These are phyloP conservation scores for Sorex maritimensis DNA, from an alignment of 2,797 vertebrate genomes.

Conservation along the genomic window DNA sequence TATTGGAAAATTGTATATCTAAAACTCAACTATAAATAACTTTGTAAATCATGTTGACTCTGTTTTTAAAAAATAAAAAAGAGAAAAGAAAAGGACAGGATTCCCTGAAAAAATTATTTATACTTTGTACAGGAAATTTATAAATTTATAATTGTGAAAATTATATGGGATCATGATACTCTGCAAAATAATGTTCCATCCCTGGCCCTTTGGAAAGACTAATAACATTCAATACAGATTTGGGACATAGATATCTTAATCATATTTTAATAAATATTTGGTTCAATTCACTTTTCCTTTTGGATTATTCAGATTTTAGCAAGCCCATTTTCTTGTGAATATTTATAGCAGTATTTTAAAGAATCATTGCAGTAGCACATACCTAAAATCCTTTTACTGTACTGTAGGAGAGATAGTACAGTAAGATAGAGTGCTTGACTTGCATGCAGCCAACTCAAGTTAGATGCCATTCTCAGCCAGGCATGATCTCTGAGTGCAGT, in stretches of 20 bases:
- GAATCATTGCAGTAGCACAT: slow-evolving; percentile 59
- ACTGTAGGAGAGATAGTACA: too few species aligned
- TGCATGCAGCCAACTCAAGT: too few species aligned
- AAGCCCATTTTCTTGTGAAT: slow-evolving; percentile 75
- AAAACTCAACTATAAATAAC: too few species aligned
- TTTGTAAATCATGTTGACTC: too few species aligned
- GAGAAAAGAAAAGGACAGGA: background rate
- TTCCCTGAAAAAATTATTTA: slow-evolving; percentile 46
- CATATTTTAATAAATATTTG: slow-evolving; percentile 69
- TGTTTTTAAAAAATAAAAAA: too few species aligned
- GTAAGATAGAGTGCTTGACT: too few species aligned
- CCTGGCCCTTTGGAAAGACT: slow-evolving; percentile 32
- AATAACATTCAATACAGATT: slow-evolving; percentile 26
- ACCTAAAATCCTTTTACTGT: background rate
- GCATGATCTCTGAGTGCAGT: too few species aligned
- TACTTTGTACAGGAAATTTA: background rate
- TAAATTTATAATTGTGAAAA: background rate
- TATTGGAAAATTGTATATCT: too few species aligned
- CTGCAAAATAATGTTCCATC: background rate
- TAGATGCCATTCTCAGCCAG: too few species aligned
- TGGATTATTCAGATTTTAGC: slow-evolving; percentile 71
- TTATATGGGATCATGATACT: background rate
- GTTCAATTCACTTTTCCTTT: slow-evolving; percentile 69
- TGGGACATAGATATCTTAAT: slow-evolving; percentile 39
- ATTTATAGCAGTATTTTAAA: slow-evolving; percentile 73